phyloP scores from a whole-genome alignment of 2,888 invertebrate genomes.

The Scaptomyza polygonia region DNA sequence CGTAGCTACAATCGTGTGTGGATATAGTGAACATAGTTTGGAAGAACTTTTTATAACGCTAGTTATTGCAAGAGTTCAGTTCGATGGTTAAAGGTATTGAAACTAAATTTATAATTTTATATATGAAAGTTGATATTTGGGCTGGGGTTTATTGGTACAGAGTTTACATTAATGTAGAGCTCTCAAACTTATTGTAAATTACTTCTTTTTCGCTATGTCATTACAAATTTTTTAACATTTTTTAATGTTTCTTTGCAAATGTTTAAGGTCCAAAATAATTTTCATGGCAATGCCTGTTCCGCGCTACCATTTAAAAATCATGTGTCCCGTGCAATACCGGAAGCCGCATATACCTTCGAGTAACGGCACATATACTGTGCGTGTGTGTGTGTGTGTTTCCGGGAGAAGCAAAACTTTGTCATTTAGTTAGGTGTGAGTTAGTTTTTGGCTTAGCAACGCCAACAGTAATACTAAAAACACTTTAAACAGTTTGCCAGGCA shows the following conservation, averaged over 20 bases:
- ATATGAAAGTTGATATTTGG: neutral
- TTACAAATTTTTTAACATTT: too few species aligned
- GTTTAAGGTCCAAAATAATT: too few species aligned
- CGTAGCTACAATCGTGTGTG: neutral
- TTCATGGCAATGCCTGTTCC: too few species aligned
- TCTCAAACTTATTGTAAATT: too few species aligned
- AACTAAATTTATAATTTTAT: neutral
- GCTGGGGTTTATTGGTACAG: too few species aligned
- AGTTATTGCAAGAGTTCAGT: too few species aligned
- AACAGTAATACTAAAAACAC: constrained; percentile 75
- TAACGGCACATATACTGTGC: neutral
- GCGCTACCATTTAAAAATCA: neutral
- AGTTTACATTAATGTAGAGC: too few species aligned
- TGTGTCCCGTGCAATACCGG: constrained; percentile 1
- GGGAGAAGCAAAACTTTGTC: constrained; percentile 70
- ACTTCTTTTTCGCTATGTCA: too few species aligned
- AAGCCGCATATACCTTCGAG: neutral
- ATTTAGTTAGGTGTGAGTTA: constrained; percentile 79
- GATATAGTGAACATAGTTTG: neutral
- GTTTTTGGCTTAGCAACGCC: constrained; percentile 75
- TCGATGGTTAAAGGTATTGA: too few species aligned
- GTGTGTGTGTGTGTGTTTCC: constrained; percentile 15
- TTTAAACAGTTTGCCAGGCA: constrained; percentile 65
- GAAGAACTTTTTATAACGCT: too few species aligned
- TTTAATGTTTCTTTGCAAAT: too few species aligned